Evolutionary conservation across 2,797 vertebrate genomes (phyloP), one percentile per base, ranked within the genome.

Genomic region (Menidia menidia): DNA sequence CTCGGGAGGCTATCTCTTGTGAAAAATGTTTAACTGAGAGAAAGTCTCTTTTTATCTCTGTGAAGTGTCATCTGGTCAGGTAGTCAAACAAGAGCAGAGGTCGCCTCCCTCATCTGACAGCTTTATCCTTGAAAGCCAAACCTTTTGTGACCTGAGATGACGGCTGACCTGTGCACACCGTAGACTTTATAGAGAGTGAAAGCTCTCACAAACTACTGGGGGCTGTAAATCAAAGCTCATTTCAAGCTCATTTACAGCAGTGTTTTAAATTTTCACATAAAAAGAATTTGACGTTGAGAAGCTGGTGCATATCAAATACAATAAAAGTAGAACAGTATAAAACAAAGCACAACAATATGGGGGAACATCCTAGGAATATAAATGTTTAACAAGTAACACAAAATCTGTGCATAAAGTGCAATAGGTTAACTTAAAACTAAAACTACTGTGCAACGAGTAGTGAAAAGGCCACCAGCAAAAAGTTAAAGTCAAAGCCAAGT

Each of bases 41-140:
- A 75, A 51, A 62, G 25, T 53, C 25, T 1, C 16, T 64, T 25
- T 13, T 73, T 81, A 68, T 80, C 61, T 71, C 16, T 60, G 5
- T 51, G 42, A 68, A 8, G 16, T 51, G 7, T 0, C 16, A 13
- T 52, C 10, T 4, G 30, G 4, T 30, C n/a, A 35, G 13, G 35
- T 25, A 64, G 53, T 58, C 39, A 60, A 72, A 60, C 51, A 59
- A 48, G 59, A 39, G 0, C 31, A 68, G 57, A 72, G 51, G 52
- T 68, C 47, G 58, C 14, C 15, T 57, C n/a, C 18, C 14, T 73
- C 70, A 66, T 71, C 14, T 52, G 14, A 31, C n/a, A 60, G 15
- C 12, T n/a, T 53, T 35, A 30, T 53, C 19, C 16, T 0, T 5
- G 10, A 50, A 55, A 53, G 68, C 1, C 10, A 11, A 25, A 4